Evolutionary conservation across 2,797 vertebrate genomes (phyloP).

Genomic region (Triplophysa yarkandensis): DNA sequence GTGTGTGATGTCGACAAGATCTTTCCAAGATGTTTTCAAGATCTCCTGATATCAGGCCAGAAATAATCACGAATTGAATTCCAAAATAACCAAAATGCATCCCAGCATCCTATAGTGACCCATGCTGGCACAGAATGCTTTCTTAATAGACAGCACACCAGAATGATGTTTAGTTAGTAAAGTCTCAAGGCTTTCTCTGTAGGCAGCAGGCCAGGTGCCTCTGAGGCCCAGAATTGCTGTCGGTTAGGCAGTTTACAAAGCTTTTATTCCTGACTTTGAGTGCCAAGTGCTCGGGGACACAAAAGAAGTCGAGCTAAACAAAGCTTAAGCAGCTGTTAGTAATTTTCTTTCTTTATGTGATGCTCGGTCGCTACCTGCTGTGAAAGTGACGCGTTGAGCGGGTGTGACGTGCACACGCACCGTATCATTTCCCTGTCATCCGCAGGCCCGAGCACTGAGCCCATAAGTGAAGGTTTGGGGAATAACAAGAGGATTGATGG

Average conservation of each 20-base stretch:
- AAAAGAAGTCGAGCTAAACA: slow-evolving; percentile 51
- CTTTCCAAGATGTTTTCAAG: no score
- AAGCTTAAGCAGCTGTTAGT: slow-evolving; percentile 76
- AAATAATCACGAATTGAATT: no score
- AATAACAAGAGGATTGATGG: slow-evolving; percentile 85
- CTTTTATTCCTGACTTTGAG: slow-evolving; percentile 6
- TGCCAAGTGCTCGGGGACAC: slow-evolving; percentile 32
- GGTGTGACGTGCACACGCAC: slow-evolving; percentile 80
- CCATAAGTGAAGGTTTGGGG: slow-evolving; percentile 72
- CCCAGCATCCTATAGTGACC: no score
- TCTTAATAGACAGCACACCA: not conserved
- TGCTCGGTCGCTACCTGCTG: slow-evolving; percentile 83
- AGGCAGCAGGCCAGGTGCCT: not conserved
- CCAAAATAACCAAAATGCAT: no score
- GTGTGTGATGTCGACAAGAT: no score
- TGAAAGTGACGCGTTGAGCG: slow-evolving; percentile 73
- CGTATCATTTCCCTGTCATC: slow-evolving; percentile 91
- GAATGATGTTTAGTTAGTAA: not conserved
- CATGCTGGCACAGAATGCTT: no score
- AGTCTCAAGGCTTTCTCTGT: no score
- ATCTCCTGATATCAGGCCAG: no score
- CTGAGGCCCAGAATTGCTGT: not conserved
- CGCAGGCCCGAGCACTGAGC: slow-evolving; percentile 81
- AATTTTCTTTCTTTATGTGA: slow-evolving; percentile 82
- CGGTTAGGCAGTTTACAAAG: not conserved